These are phyloP conservation scores for Rotaria macrura DNA, from an alignment of 2,888 invertebrate species.

Conservation along the genomic window DNA sequence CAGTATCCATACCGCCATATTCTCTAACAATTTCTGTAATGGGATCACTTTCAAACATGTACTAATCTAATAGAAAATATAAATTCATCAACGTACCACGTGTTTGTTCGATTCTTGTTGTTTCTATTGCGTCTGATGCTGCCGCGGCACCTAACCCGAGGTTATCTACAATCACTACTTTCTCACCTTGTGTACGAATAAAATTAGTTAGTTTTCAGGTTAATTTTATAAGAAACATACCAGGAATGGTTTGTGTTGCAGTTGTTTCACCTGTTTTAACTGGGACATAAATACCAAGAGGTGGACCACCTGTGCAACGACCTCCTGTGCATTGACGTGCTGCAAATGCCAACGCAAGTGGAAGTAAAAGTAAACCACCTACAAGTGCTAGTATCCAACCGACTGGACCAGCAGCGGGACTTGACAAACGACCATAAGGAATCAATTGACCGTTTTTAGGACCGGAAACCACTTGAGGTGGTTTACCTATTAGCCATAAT, in stretches of 20 bases:
- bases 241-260: neutral
- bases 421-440: neutral
- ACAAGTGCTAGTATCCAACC: slow-evolving; percentile 27
- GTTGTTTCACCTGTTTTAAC: neutral
- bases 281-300: neutral
- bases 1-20: neutral
- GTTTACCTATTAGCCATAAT: neutral
- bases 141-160: neutral
- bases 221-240: too few relatives aligned
- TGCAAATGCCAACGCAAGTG: slow-evolving; percentile 23
- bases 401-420: neutral
- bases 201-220: too few relatives aligned
- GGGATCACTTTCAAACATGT: slow-evolving; percentile 11
- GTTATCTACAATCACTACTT: too few relatives aligned
- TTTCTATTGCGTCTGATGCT: neutral
- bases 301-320: slow-evolving; percentile 4
- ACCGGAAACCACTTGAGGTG: neutral
- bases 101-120: neutral
- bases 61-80: neutral
- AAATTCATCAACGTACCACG: neutral
- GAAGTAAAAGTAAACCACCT: slow-evolving; percentile 23
- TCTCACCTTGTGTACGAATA: too few relatives aligned
- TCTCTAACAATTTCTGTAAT: neutral
- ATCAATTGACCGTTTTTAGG: neutral
- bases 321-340: slow-evolving; percentile 31